A percentile compares a stretch with the other conserved stretches of the same genome.
These are phyloP conservation scores for Heliocidaris tuberculata DNA, from an alignment of 35 echinoderm and acorn worm species.

Conservation along the genomic window DNA sequence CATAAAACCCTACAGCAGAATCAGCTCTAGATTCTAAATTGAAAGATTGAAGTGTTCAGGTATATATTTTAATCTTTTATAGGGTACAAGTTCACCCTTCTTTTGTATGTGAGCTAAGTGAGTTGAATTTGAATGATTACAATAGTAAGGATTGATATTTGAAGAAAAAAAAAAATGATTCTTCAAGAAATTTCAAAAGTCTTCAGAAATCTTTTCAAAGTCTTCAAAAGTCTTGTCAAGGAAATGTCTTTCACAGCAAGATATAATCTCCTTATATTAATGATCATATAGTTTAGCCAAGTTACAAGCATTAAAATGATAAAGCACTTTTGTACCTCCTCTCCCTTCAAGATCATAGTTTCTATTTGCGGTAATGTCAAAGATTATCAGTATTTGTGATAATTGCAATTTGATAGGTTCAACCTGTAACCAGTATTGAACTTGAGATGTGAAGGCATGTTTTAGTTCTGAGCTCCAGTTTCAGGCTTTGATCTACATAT, in stretches of 20 bases:
- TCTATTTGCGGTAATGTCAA: not conserved
- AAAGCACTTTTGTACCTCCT: not conserved
- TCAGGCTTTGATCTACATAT: not conserved
- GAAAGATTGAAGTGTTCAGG: too few relatives aligned
- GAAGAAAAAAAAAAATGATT: not conserved
- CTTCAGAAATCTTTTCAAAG: not conserved
- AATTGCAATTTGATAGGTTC: not conserved
- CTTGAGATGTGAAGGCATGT: not conserved
- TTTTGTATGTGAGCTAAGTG: too few relatives aligned
- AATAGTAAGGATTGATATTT: not conserved
- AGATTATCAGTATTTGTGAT: slow-evolving; percentile 8
- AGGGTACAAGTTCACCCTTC: too few relatives aligned
- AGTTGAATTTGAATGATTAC: too few relatives aligned
- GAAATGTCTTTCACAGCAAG: not conserved
- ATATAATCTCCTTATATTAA: not conserved
- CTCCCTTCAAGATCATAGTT: not conserved
- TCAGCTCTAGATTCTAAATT: too few relatives aligned
- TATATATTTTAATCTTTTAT: too few relatives aligned
- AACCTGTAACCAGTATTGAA: not conserved
- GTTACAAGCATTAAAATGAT: not conserved
- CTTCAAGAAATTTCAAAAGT: not conserved
- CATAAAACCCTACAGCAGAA: too few relatives aligned
- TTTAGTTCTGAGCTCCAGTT: not conserved
- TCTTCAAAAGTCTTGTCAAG: not conserved
- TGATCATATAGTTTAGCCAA: not conserved